Evolutionary conservation across 2,797 vertebrate genomes (phyloP).

Genomic region (Chelidonichthys spinosus): DNA sequence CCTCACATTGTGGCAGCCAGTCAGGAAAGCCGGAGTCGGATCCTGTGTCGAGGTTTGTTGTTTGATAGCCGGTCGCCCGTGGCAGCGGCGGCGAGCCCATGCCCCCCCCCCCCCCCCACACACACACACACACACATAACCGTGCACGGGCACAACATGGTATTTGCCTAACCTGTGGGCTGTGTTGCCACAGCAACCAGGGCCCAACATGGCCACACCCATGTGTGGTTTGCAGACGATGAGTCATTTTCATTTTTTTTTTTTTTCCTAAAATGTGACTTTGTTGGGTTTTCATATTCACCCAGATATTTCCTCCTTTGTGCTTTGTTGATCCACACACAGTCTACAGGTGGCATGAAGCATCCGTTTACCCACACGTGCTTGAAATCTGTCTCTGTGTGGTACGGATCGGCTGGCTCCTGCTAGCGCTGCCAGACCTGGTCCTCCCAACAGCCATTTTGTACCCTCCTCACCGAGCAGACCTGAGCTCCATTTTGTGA

Average conservation of each 20-base stretch:
- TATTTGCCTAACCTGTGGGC: constrained; percentile 80
- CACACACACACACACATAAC: no score
- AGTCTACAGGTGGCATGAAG: constrained; percentile 9
- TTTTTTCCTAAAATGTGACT: constrained; percentile 9
- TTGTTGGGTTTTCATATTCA: constrained; percentile 9
- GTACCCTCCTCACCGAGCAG: constrained; percentile 51
- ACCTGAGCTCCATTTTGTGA: constrained; percentile 71
- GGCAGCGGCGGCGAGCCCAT: constrained; percentile 46
- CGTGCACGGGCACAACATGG: constrained; percentile 47
- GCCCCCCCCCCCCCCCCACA: no score
- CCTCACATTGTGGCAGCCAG: constrained; percentile 45
- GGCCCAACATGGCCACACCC: constrained; percentile 78
- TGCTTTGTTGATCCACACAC: constrained; percentile 11
- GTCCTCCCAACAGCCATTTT: constrained; percentile 77
- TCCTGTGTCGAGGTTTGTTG: constrained; percentile 79
- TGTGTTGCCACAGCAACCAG: constrained; percentile 76
- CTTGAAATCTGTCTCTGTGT: constrained; percentile 33
- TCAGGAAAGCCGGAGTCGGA: constrained; percentile 58
- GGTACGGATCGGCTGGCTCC: constrained; percentile 40
- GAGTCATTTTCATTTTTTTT: constrained; percentile 71
- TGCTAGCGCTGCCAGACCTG: constrained; percentile 53
- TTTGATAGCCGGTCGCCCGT: constrained; percentile 77
- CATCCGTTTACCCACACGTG: neutral
- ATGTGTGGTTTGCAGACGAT: constrained; percentile 64
- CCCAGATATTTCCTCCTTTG: constrained; percentile 13